Conservation (phyloP, 2,888 invertebrate species). For the Pilophorus perplexus region DNA sequence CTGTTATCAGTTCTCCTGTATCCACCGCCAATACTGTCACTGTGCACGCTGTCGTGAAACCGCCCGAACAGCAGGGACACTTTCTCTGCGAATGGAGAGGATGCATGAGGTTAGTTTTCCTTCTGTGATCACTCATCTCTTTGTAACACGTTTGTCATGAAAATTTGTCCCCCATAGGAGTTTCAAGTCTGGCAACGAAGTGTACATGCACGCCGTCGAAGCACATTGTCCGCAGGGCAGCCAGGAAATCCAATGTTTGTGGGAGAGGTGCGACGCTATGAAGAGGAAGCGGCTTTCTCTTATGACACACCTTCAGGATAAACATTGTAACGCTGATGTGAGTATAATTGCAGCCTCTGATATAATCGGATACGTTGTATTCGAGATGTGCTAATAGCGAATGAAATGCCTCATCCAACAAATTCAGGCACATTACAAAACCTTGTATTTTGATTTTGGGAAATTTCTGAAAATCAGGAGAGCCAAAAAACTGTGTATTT, state of each 20-base stretch:
- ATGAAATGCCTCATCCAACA: no score
- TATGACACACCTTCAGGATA: conserved; percentile 94
- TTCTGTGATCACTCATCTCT: background rate
- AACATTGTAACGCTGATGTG: conserved; percentile 84
- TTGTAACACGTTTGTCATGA: no score
- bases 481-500: no score
- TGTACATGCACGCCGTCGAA: conserved; percentile 83
- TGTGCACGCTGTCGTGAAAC: conserved; percentile 33
- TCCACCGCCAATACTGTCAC: conserved; percentile 12
- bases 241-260: conserved; percentile 80
- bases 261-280: conserved; percentile 88
- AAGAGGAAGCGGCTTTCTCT: conserved; percentile 88
- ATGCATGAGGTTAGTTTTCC: conserved; percentile 63
- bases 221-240: conserved; percentile 71
- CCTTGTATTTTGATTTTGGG: no score
- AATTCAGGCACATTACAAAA: no score
- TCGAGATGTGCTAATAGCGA: no score
- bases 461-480: no score
- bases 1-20: conserved; percentile 18
- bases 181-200: conserved; percentile 71
- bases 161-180: no score
- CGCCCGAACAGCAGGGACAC: conserved; percentile 47
- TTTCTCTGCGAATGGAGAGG: conserved; percentile 89
- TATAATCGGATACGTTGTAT: no score
- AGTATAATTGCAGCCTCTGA: no score